phyloP scores from a whole-genome alignment of 2,888 invertebrate species.

The Keiferia lycopersicella region DNA sequence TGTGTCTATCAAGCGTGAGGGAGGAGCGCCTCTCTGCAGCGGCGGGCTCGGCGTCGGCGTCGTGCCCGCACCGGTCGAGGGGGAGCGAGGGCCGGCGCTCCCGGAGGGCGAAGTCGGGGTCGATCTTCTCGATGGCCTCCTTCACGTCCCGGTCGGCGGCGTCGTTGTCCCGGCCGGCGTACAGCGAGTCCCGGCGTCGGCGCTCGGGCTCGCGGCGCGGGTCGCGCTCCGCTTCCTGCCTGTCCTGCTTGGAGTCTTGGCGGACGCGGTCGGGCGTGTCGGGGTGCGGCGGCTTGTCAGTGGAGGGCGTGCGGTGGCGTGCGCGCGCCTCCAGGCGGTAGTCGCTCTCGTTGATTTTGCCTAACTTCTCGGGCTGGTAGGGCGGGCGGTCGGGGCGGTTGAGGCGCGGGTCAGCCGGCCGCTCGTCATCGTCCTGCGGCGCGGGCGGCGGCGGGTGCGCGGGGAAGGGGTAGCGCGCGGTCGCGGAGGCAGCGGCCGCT shows the following conservation, averaged over 20 bases:
- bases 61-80: neutral
- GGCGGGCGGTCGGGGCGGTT: constrained; percentile 47
- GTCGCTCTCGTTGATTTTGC: constrained; percentile 52
- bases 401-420: constrained; percentile 48
- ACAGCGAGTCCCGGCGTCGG: constrained; percentile 46
- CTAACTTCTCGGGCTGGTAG: constrained; percentile 42
- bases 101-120: constrained; percentile 42
- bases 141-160: constrained; percentile 44
- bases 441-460: constrained; percentile 27
- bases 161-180: constrained; percentile 38
- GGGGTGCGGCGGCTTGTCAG: constrained; percentile 41
- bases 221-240: constrained; percentile 42
- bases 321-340: constrained; percentile 47
- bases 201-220: constrained; percentile 57
- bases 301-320: constrained; percentile 81
- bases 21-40: neutral
- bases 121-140: constrained; percentile 43
- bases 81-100: constrained; percentile 28
- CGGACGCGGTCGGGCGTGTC: constrained; percentile 44
- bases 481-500: constrained; percentile 85
- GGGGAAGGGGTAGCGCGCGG: constrained; percentile 48
- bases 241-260: constrained; percentile 49
- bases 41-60: neutral
- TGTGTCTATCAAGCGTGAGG: neutral
- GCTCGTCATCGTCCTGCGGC: constrained; percentile 33